phyloP scores from a whole-genome alignment of 2,888 invertebrate species.

The Aethes cnicana region DNA sequence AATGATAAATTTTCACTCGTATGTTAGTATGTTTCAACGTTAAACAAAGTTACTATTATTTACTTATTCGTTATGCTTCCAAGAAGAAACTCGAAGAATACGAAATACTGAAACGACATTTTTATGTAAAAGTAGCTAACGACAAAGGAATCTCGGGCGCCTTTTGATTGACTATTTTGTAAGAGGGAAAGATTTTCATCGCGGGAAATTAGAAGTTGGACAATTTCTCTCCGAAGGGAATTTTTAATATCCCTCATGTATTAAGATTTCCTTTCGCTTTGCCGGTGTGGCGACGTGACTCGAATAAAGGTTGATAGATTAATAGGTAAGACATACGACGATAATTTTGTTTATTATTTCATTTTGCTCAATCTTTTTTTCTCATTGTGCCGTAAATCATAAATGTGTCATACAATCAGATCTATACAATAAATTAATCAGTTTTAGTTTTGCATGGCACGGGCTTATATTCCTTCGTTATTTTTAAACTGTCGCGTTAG shows the following conservation, averaged over 20 bases:
- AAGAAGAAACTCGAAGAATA: conserved; percentile 31
- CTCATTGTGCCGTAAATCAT: too few species aligned
- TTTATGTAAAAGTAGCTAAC: conserved; percentile 48
- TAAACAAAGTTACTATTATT: conserved; percentile 26
- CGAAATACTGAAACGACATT: conserved; percentile 44
- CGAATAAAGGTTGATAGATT: conserved; percentile 21
- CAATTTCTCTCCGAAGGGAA: conserved; percentile 54
- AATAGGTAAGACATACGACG: conserved; percentile 2
- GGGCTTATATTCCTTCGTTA: too few species aligned
- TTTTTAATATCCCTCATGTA: conserved; percentile 57
- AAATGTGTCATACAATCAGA: not conserved
- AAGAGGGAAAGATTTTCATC: conserved; percentile 62
- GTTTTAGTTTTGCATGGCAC: too few species aligned
- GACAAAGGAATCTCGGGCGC: conserved; percentile 50
- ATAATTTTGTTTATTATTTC: too few species aligned
- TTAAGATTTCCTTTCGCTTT: conserved; percentile 56
- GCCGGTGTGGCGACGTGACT: conserved; percentile 41
- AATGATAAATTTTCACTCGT: too few species aligned
- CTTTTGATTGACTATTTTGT: conserved; percentile 65
- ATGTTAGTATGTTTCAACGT: too few species aligned
- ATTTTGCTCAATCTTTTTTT: too few species aligned
- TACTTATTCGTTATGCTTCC: conserved; percentile 23
- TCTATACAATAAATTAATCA: too few species aligned
- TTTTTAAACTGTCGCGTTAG: too few species aligned
- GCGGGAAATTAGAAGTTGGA: conserved; percentile 57